Conservation (phyloP, 2,888 invertebrate genomes). For the Caenorhabditis afra region DNA sequence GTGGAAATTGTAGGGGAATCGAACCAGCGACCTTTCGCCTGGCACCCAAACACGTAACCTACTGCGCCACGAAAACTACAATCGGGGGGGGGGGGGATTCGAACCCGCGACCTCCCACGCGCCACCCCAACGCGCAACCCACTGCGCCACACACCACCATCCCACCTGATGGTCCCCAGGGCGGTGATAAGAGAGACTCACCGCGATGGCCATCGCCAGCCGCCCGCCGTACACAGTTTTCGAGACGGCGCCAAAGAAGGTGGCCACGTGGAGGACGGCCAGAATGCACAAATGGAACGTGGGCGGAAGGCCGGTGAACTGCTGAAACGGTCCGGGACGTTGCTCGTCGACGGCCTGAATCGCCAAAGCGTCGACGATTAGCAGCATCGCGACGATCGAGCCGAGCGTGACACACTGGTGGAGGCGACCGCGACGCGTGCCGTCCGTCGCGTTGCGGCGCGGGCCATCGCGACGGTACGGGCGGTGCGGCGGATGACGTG, state of each 20-base stretch:
- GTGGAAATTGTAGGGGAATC: neutral
- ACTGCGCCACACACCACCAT: no score
- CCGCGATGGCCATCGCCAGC: slow-evolving; percentile 12
- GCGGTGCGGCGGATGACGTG: no score
- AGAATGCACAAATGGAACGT: slow-evolving; percentile 6
- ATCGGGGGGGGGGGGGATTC: no score
- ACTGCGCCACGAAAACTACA: no score
- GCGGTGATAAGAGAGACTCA: slow-evolving; percentile 1
- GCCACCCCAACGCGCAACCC: no score
- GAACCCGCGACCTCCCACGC: no score
- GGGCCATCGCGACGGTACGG: no score
- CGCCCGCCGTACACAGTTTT: slow-evolving; percentile 9
- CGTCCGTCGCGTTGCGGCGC: no score
- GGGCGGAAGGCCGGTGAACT: slow-evolving; percentile 10
- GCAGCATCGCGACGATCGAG: neutral
- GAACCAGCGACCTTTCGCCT: no score
- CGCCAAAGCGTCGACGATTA: neutral
- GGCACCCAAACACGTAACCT: no score
- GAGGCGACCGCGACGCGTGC: neutral
- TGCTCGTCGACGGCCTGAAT: neutral
- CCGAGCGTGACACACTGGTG: neutral
- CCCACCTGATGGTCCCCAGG: no score
- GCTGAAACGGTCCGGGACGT: neutral
- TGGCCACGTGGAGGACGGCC: slow-evolving; percentile 7
- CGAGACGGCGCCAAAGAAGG: slow-evolving; percentile 14